phyloP scores from a whole-genome alignment of 1,140 invertebrate species.

The Drosophila kikkawai region DNA sequence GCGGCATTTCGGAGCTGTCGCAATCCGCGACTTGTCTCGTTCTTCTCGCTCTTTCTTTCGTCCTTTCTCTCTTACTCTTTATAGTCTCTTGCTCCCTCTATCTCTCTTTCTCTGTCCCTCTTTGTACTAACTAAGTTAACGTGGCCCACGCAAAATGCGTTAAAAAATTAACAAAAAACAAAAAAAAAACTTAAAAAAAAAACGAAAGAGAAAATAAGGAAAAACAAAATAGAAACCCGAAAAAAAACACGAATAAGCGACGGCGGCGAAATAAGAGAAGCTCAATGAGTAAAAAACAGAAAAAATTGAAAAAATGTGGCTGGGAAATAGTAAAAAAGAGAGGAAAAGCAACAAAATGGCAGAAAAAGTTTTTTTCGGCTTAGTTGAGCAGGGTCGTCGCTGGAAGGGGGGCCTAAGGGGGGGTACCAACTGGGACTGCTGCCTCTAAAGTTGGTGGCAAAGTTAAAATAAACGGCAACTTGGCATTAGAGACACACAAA shows the following conservation, averaged over 20 bases:
- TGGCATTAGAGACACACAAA: constrained; percentile 78
- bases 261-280: constrained; percentile 22
- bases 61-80: background rate
- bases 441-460: constrained; percentile 80
- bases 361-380: constrained; percentile 62
- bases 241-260: constrained; percentile 17
- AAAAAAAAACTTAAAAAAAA: constrained; percentile 19
- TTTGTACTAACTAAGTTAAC: constrained; percentile 53
- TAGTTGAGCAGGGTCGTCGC: constrained; percentile 45
- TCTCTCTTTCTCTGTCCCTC: too few relatives aligned
- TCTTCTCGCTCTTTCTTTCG: background rate
- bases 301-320: constrained; percentile 66
- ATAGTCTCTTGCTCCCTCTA: too few relatives aligned
- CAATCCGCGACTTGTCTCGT: constrained; percentile 40
- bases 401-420: background rate
- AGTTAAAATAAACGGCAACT: constrained; percentile 83
- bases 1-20: constrained; percentile 59
- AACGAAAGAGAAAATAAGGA: background rate
- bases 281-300: constrained; percentile 17
- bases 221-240: constrained; percentile 33
- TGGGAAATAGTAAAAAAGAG: constrained; percentile 66
- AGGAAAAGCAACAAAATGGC: constrained; percentile 70
- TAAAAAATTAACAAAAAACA: constrained; percentile 66
- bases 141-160: constrained; percentile 63
- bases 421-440: constrained; percentile 54